Percentiles rank a stretch among this genome's conserved stretches.
Conservation (phyloP, 1,140 invertebrate species). For the Nomia melanderi region DNA sequence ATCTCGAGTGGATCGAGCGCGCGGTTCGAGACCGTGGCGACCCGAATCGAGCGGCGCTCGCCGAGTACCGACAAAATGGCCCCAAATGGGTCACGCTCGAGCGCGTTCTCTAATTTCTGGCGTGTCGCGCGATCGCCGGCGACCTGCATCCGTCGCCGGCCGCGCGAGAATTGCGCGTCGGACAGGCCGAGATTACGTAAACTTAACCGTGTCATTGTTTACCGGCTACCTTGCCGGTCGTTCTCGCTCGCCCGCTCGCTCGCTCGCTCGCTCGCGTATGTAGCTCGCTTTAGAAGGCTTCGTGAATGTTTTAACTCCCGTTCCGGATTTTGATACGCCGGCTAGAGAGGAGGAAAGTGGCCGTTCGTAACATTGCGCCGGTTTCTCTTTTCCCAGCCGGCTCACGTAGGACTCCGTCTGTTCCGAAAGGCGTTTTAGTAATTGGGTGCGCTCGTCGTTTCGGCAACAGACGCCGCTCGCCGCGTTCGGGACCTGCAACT, state of each 20-base stretch:
- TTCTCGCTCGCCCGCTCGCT: too few species aligned
- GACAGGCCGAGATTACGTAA: constrained; percentile 14
- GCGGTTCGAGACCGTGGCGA: neutral
- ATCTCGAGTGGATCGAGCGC: neutral
- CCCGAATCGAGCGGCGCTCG: neutral
- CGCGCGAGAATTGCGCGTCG: constrained; percentile 16
- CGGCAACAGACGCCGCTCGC: neutral
- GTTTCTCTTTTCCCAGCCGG: constrained; percentile 2
- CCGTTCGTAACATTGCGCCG: neutral
- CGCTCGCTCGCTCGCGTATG: neutral
- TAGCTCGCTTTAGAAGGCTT: constrained; percentile 5
- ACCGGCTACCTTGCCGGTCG: constrained; percentile 3
- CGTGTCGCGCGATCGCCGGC: neutral
- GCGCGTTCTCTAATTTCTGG: constrained; percentile 16
- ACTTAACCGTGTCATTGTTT: constrained; percentile 18
- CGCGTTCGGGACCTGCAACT: neutral
- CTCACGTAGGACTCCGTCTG: neutral
- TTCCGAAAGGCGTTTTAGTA: neutral
- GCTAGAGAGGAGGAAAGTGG: neutral
- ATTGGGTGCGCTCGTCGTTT: neutral
- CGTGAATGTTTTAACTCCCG: constrained; percentile 1
- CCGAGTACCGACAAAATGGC: neutral
- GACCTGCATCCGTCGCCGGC: constrained; percentile 1
- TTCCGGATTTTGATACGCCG: constrained; percentile 14
- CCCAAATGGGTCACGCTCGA: constrained; percentile 12